Evolutionary conservation across 2,113 vertebrate genomes (phyloP).

Genomic region (Gavia stellata): DNA sequence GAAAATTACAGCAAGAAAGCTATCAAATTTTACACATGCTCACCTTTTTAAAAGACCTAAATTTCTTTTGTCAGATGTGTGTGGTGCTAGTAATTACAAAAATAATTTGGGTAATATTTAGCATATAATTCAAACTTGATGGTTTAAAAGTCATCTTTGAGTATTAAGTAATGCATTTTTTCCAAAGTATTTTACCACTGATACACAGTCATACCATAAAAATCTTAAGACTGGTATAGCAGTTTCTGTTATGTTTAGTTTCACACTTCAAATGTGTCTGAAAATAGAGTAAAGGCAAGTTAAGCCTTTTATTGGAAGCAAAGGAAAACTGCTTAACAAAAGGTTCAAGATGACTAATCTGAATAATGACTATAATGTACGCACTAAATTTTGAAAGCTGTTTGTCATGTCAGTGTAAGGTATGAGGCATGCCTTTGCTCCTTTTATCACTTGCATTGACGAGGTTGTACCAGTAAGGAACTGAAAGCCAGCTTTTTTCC

Average conservation of each 20-base stretch:
- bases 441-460: background rate
- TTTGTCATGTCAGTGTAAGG: background rate
- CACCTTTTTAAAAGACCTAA: background rate
- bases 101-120: background rate
- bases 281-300: background rate
- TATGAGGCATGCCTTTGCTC: background rate
- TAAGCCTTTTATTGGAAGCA: background rate
- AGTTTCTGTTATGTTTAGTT: slow-evolving; percentile 9
- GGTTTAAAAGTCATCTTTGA: background rate
- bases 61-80: background rate
- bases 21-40: background rate
- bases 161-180: background rate
- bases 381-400: background rate
- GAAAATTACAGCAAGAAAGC: background rate
- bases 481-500: background rate
- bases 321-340: background rate
- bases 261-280: background rate
- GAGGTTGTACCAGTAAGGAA: background rate
- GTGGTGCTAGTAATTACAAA: background rate
- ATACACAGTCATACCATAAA: background rate
- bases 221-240: background rate
- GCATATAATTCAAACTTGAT: background rate
- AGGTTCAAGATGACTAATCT: slow-evolving; percentile 12
- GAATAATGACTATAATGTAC: background rate
- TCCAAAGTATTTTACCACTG: background rate